Base-by-base conservation (phyloP, 1,140 invertebrate species). In the Hydropsyche tenuis region DNA sequence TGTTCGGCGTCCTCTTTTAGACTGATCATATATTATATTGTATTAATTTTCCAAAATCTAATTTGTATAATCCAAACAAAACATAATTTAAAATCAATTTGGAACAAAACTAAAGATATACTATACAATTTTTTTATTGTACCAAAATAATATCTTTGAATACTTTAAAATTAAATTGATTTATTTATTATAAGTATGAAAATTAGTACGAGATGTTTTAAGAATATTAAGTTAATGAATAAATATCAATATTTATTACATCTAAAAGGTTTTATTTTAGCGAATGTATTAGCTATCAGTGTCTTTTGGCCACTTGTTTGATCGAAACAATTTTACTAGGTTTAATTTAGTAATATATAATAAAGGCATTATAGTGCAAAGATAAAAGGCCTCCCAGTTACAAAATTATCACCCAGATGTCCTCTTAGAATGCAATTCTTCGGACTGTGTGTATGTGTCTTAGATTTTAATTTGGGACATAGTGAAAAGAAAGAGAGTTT, bases 341-440 rank as follows among this genome's bases (percentile, higher is more conserved):
- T 60, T 60, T 22, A 60, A 23, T 60, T 60, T 60, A 60, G 20
- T 27, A 60, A 60, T 60, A 60, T 60, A 60, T 20, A 60, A 23
- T 60, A 60, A 60, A 60, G 56, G 56, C 56, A 60, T 60, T 60
- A 60, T 60, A 60, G 56, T 60, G 56, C 56, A 60, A 23, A 60
- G 56, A 60, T 60, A 60, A 60, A 60, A 60, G 56, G 56, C 56
- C 56, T 60, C 56, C 56, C 56, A 14, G 56, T 60, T 60, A 60
- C 23, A 60, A 60, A 60, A 60, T 27, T 60, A 60, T 25, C 56
- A 27, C 56, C 56, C 20, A 27, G 23, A 12, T 4, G 56, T 27
- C 56, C 56, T 23, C 30, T 56, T 60, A 60, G 23, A 53, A 53
- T 53, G 16, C 20, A 20, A 53, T 53, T 53, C 48, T 20, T 18